These are phyloP conservation scores for Sarcophaga bullata DNA, from an alignment of 1,140 invertebrate genomes.

Conservation along the genomic window DNA sequence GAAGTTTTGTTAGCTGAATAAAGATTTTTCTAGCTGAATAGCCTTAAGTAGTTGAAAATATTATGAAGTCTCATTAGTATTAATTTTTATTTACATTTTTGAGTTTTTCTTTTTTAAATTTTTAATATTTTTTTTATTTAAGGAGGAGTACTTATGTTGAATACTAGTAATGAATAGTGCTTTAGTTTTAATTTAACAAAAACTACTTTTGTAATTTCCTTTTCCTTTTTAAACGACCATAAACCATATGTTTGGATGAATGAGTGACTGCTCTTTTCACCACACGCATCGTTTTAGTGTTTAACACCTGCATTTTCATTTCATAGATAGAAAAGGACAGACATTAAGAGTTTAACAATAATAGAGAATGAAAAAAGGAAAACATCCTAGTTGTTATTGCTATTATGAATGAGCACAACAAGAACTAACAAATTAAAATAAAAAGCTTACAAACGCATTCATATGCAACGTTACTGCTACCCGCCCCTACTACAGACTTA, in stretches of 20 bases:
- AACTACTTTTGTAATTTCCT: background rate
- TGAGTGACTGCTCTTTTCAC: background rate
- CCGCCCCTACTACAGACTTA: too few relatives aligned
- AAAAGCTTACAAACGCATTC: background rate
- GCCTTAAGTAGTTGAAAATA: too few relatives aligned
- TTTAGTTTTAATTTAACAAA: background rate
- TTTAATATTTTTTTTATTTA: too few relatives aligned
- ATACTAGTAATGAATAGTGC: background rate
- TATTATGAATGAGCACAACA: background rate
- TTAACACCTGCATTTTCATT: slow-evolving; percentile 21
- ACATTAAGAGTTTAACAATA: background rate
- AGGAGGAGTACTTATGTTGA: too few relatives aligned
- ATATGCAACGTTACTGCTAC: background rate
- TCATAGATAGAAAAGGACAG: background rate
- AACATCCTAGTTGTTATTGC: background rate
- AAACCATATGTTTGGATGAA: background rate
- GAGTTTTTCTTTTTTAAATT: too few relatives aligned
- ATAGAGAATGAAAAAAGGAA: background rate
- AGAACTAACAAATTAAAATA: slow-evolving; percentile 22
- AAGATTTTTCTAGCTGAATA: too few relatives aligned
- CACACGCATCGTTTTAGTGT: background rate
- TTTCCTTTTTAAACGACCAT: background rate
- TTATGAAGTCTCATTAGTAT: too few relatives aligned
- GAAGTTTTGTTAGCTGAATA: too few relatives aligned
- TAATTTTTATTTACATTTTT: too few relatives aligned